Evolutionary conservation across 2,888 invertebrate species (phyloP), one percentile per base, ranked within the genome.

Genomic region (Heteromyza rotundicornis): DNA sequence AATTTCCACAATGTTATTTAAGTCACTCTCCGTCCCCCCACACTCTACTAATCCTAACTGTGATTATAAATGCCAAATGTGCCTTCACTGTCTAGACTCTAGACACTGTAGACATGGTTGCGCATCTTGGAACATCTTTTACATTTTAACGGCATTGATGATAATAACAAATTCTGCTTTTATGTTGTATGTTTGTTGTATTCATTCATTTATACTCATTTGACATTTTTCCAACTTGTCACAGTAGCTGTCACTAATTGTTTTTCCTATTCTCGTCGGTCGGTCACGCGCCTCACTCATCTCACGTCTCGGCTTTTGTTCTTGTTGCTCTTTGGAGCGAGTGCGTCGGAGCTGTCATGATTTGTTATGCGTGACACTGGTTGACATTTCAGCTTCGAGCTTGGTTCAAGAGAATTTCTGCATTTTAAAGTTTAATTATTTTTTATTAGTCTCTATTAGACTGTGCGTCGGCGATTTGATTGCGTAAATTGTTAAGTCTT

Each of bases 61-160:
- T 27, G 10, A 27, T 27, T 27, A 27, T 10, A 27, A 27, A 27
- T 10, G 27, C 27, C 27, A 27, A 27, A 7, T 22, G 16, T 7
- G 35, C 27, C 20, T 47, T 27, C 57, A 35, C n/a, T 7, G 55
- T 55, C 23, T 54, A 35, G 54, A 54, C 35, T 40, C 44, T 55
- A 55, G 55, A 22, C 44, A n/a, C 24, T 55, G 14, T 2, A 40
- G 55, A 40, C 54, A 54, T 19, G 10, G 14, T 7, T 40, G 2
- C 24, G 55, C 20, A n/a, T n/a, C 27, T 27, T 27, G 27, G 27
- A 27, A 7, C 27, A 27, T 27, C 27, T 27, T 27, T 27, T 27
- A 27, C n/a, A 27, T 27, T 27, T 27, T 27, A 27, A 27, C 19
- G 12, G 49, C 55, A 22, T 55, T 55, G 23, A 22, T 55, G 40